Base-by-base conservation (phyloP, 2,113 vertebrate genomes). In the Riparia riparia region DNA sequence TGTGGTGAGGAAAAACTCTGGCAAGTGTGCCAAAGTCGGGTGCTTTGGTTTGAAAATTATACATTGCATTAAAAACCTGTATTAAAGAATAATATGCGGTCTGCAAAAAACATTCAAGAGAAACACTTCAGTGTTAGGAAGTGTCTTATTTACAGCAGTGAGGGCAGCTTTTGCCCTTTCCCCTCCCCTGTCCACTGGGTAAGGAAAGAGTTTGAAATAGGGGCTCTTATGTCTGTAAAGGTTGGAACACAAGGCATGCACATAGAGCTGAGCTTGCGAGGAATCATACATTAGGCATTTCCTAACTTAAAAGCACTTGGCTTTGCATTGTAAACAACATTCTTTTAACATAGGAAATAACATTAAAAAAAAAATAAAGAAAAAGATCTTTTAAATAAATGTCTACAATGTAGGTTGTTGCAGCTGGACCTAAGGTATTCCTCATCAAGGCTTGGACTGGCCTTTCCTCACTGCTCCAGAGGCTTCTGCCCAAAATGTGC, bases 281-380 rank as follows among this genome's bases (percentile, higher is more conserved):
- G 88, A 95, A 96, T 96, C 96, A 89, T 81, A 92, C 93, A 93
- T 90, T 86, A 86, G 82, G 96, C 86, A 95, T 96, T 96, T 97
- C 96, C 96, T 93, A 96, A 78, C 95, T 95, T 96, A 92, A 96
- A 93, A 96, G 95, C 64, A 83, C 88, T 96, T 97, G 95, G 95
- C 95, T 94, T 92, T 90, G 76, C 64, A 29, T 31, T 77, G 58
- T 96, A 95, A 96, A 96, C 95, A 97, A 81, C 88, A 86, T 97
- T 97, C 92, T 92, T 96, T 78, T 86, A 83, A 69, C 77, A 21
- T 91, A 95, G 91, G 93, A 95, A 90, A 82, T 85, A 83, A 47
- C 73, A 14, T 68, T 31, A 3, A 37, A 37, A 14, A 49, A 83
- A 72, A 80, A 49, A 61, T 10, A 66, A 60, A 64, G 20, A 68